Percentiles rank a stretch among this genome's conserved stretches.
Evolutionary conservation across 1,140 invertebrate species (phyloP).

Genomic region (Drosophila miranda): DNA sequence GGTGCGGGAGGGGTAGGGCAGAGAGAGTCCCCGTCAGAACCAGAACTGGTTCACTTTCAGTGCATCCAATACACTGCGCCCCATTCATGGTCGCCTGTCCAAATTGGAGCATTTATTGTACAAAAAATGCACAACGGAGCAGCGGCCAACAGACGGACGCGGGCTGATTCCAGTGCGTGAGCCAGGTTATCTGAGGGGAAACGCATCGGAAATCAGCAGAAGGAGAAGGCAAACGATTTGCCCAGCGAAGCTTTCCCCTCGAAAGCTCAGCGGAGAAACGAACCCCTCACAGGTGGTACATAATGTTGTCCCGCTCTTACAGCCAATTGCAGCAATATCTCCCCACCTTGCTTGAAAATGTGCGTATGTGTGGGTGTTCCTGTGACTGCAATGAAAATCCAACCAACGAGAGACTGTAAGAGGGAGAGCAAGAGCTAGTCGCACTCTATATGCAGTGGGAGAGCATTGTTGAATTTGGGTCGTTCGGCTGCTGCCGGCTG

Average conservation of each 20-base stretch:
- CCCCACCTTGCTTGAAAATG: too few relatives aligned
- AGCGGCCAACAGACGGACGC: slow-evolving; percentile 27
- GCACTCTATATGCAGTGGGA: neutral
- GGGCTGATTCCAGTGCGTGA: too few relatives aligned
- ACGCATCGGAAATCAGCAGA: neutral
- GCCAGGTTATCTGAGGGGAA: too few relatives aligned
- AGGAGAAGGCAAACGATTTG: neutral
- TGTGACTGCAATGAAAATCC: too few relatives aligned
- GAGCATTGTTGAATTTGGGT: slow-evolving; percentile 47
- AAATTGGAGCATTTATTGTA: slow-evolving; percentile 79
- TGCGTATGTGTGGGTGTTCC: too few relatives aligned
- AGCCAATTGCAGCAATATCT: neutral
- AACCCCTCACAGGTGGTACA: slow-evolving; percentile 26
- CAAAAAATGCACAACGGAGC: slow-evolving; percentile 66
- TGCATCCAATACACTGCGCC: slow-evolving; percentile 21
- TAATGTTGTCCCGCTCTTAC: slow-evolving; percentile 5
- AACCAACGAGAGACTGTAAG: slow-evolving; percentile 1
- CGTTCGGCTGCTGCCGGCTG: slow-evolving; percentile 27
- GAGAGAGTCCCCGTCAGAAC: neutral
- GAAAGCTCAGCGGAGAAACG: slow-evolving; percentile 39
- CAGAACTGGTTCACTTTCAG: slow-evolving; percentile 19
- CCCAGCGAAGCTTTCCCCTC: neutral
- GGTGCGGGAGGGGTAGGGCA: neutral
- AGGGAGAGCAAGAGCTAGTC: neutral
- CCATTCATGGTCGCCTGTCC: slow-evolving; percentile 71